Evolutionary conservation across 2,797 vertebrate genomes (phyloP).

Genomic region (Helostoma temminkii): DNA sequence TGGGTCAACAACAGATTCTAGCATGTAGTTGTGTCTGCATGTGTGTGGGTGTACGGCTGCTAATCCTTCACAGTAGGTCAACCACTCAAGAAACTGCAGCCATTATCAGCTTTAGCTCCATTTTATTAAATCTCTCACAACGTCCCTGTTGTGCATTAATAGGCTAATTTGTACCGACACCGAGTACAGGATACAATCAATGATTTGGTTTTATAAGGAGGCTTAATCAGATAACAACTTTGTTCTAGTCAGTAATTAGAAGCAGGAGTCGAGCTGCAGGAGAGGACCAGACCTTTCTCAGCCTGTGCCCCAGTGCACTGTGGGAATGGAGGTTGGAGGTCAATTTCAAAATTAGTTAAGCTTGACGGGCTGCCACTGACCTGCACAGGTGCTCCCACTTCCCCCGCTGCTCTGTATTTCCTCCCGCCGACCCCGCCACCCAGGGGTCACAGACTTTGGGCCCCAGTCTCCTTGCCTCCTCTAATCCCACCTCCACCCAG

Average conservation of each 20-base stretch:
- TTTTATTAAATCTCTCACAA: slow-evolving; percentile 76
- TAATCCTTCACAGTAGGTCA: slow-evolving; percentile 81
- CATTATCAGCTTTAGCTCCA: slow-evolving; percentile 79
- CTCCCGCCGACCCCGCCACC: slow-evolving; percentile 76
- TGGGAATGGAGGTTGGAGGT: slow-evolving; percentile 90
- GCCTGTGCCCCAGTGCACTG: slow-evolving; percentile 74
- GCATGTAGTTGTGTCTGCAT: not conserved
- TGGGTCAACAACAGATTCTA: not conserved
- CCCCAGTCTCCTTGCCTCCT: slow-evolving; percentile 37
- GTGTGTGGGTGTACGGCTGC: slow-evolving; percentile 20
- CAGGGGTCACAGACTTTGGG: slow-evolving; percentile 81
- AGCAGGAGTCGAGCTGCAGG: slow-evolving; percentile 85
- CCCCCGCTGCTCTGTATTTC: slow-evolving; percentile 84
- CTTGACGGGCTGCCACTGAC: slow-evolving; percentile 88
- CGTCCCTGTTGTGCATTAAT: slow-evolving; percentile 89
- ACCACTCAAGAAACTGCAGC: slow-evolving; percentile 71
- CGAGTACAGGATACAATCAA: slow-evolving; percentile 88
- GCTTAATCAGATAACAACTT: slow-evolving; percentile 91
- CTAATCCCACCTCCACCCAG: slow-evolving; percentile 33
- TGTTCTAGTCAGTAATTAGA: slow-evolving; percentile 90
- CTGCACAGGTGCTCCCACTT: slow-evolving; percentile 91
- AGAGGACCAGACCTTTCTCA: slow-evolving; percentile 63
- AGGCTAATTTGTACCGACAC: slow-evolving; percentile 91
- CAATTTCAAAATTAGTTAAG: slow-evolving; percentile 92
- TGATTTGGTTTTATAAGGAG: slow-evolving; percentile 79